A percentile compares a stretch with the other conserved stretches of the same genome.
Conservation (phyloP, 92 coral and sea anemone species). For the Umimayanthus chanpuru region DNA sequence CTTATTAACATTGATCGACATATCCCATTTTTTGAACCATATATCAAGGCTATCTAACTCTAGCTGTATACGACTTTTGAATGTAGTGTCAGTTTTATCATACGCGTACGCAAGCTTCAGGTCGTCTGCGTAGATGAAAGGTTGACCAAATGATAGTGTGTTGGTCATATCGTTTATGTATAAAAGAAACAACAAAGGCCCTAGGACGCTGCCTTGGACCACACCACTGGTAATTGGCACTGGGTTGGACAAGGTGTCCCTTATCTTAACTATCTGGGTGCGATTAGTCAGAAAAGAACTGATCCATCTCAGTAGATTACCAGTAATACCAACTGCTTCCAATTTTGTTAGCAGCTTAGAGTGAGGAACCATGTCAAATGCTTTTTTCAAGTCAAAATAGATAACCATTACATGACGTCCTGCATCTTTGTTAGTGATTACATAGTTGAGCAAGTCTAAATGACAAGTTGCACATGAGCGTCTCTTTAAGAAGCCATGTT, state of each 20-base stretch:
- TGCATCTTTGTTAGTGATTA: not conserved
- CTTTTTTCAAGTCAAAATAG: not conserved
- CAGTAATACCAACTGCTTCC: not conserved
- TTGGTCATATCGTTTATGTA: not conserved
- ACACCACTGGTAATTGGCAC: not conserved
- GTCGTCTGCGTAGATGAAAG: not conserved
- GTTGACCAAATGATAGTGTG: too few relatives aligned
- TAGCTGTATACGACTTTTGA: not conserved
- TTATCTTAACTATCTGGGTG: not conserved
- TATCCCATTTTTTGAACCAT: not conserved
- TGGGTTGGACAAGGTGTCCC: not conserved
- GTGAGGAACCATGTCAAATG: constrained; percentile 3
- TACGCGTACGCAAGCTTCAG: not conserved
- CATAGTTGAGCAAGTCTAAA: not conserved
- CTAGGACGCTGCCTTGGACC: not conserved
- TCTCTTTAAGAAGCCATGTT: not conserved
- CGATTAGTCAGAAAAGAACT: not conserved
- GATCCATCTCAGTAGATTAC: not conserved
- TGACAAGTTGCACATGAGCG: constrained; percentile 2
- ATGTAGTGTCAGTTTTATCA: not conserved
- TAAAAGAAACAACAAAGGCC: too few relatives aligned
- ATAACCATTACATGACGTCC: not conserved
- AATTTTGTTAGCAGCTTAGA: not conserved
- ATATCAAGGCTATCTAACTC: not conserved
- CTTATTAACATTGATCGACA: not conserved